A percentile compares a stretch with the other conserved stretches of the same genome.
phyloP scores from a whole-genome alignment of 53 echinoderm and acorn worm species.

The Actinopyga echinites region DNA sequence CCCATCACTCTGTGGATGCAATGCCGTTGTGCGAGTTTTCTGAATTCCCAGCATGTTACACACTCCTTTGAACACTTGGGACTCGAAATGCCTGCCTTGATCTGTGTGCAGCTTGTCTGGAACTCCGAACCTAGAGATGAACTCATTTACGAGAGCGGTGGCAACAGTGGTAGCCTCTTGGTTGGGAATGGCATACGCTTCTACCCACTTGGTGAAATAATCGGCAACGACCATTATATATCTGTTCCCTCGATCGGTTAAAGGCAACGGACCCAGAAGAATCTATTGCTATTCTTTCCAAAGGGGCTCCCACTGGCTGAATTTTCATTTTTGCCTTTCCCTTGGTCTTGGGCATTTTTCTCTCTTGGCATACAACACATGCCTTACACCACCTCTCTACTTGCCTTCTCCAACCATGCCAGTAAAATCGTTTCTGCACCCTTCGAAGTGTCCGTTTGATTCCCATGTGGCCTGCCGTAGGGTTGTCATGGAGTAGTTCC shows the following conservation, averaged over 20 bases:
- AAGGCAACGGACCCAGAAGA: conserved; percentile 45
- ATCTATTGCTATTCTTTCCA: conserved; percentile 51
- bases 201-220: conserved; percentile 56
- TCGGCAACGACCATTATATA: conserved; percentile 49
- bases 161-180: conserved; percentile 56
- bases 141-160: conserved; percentile 38
- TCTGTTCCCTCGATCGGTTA: conserved; percentile 12
- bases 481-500: background rate
- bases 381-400: conserved; percentile 3
- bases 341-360: conserved; percentile 3
- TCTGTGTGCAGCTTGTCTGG: conserved; percentile 50
- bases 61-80: conserved; percentile 26
- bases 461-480: conserved; percentile 29
- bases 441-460: background rate
- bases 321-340: background rate
- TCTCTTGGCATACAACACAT: background rate
- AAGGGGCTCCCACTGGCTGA: conserved; percentile 12
- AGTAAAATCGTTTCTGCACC: conserved; percentile 15
- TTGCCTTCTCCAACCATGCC: background rate
- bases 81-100: conserved; percentile 53
- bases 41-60: conserved; percentile 34
- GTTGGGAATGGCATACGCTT: conserved; percentile 35
- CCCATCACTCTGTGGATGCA: conserved; percentile 49
- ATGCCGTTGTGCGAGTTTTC: conserved; percentile 48
- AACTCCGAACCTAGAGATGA: conserved; percentile 44